Conservation (phyloP, 92 coral and sea anemone species). For the Porites divaricata region DNA sequence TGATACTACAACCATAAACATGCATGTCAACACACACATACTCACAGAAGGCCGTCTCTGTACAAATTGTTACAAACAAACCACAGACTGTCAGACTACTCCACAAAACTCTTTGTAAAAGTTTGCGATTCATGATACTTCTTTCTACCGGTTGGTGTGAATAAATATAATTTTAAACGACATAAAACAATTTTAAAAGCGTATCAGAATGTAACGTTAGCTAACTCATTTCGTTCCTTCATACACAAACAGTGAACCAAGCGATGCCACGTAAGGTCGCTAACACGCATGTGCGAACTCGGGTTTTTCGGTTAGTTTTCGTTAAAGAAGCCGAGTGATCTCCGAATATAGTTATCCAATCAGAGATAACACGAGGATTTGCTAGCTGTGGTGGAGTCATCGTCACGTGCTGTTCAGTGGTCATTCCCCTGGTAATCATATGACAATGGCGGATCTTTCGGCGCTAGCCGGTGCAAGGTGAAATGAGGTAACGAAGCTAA, state of each 20-base stretch:
- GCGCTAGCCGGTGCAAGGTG: constrained; percentile 3
- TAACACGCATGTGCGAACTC: constrained; percentile 18
- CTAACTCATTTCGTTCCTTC: constrained; percentile 12
- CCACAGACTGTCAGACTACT: constrained; percentile 13
- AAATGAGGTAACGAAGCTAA: no score
- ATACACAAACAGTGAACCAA: constrained; percentile 17
- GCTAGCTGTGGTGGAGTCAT: no score
- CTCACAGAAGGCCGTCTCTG: constrained; percentile 37
- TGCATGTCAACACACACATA: not conserved
- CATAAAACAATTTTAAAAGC: not conserved
- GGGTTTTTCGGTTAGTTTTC: not conserved
- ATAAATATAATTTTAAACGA: constrained; percentile 20
- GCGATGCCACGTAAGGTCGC: constrained; percentile 48
- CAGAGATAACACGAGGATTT: not conserved
- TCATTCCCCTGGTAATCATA: constrained; percentile 65
- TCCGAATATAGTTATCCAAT: not conserved
- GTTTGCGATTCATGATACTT: constrained; percentile 1
- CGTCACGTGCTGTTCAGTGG: constrained; percentile 49
- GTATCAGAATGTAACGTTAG: not conserved
- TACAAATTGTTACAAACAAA: constrained; percentile 28
- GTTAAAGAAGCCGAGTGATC: not conserved
- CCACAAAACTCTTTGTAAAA: constrained; percentile 5
- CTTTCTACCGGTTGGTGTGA: not conserved
- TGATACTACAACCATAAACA: no score
- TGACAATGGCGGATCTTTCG: constrained; percentile 32